Evolutionary conservation across 2,113 vertebrate species (phyloP).

Genomic region (Willisornis vidua): DNA sequence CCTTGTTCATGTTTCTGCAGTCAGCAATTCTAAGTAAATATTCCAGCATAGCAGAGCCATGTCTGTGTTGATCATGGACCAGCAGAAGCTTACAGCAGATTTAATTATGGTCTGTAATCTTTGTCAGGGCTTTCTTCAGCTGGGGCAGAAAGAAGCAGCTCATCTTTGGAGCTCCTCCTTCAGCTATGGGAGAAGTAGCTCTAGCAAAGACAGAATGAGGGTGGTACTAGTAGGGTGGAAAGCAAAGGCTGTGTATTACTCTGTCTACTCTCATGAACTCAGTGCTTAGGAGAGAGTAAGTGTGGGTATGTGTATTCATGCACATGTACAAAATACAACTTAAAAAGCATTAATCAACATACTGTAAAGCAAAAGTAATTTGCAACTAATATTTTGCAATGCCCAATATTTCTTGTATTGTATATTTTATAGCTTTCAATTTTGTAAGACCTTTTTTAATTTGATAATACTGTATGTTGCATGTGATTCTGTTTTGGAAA

Average conservation of each 20-base stretch:
- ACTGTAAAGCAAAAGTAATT: background rate
- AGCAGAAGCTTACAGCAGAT: background rate
- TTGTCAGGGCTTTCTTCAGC: background rate
- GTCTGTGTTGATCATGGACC: background rate
- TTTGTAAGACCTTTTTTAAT: slow-evolving; percentile 17
- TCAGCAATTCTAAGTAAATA: background rate
- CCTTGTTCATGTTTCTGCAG: background rate
- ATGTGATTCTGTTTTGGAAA: background rate
- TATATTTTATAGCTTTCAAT: slow-evolving; percentile 26
- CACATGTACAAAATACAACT: background rate
- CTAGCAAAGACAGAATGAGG: background rate
- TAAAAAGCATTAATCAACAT: background rate
- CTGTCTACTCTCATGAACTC: background rate
- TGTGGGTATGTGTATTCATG: background rate
- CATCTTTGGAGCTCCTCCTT: background rate
- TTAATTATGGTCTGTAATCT: background rate
- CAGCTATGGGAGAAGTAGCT: background rate
- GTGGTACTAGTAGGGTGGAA: background rate
- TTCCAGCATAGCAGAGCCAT: rapidly evolving
- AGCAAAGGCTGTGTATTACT: background rate
- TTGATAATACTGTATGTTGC: background rate
- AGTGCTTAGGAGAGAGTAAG: background rate
- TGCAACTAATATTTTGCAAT: background rate
- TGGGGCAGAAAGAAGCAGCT: background rate
- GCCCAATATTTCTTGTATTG: background rate